Evolutionary conservation across 2,113 vertebrate species (phyloP), one percentile per base, ranked within the genome.

Genomic region (Gasterosteus aculeatus): DNA sequence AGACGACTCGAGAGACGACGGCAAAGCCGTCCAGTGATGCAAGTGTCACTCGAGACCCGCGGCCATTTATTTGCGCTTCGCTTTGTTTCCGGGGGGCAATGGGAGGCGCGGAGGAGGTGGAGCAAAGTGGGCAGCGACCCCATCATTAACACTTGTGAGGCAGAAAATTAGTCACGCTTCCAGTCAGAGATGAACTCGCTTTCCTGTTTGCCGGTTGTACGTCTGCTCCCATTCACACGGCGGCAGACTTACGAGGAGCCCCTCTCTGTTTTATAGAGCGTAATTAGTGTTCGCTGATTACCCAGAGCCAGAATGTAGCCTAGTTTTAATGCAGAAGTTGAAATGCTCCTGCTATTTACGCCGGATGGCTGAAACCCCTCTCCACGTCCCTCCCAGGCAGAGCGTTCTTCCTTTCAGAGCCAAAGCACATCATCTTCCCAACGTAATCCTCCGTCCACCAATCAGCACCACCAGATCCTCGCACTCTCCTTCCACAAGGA

Each of bases 131-230:
- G 22, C 22, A 78, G 54, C 62, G 54, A 42, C 84, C 84, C 80
- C 81, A 79, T 90, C 86, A 78, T 91, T 90, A 92, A 87, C 90
- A 89, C 85, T 89, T 87, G 75, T 77, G 81, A 73, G 80, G 86
- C 85, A 87, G 82, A 89, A 86, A 92, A 81, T 93, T 88, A 93
- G 77, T 92, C 89, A 91, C 78, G 74, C 86, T 91, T 92, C 86
- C 89, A 91, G 91, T 87, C 85, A 91, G 77, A 77, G 83, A 72
- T 83, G 29, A 67, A 80, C 74, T 82, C 70, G 79, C 87, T 91
- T 91, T 88, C 85, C 85, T 83, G 82, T 79, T 76, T 29, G 10
- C 77, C 51, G 10, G 31, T 80, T 89, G 41, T 65, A 70, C 47
- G 69, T 77, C 83, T 91, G 79, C 65, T 72, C 79, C 79, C 64